A percentile compares a stretch with the other conserved stretches of the same genome.
These are phyloP conservation scores for Chironomus tepperi DNA, from an alignment of 1,140 invertebrate genomes.

Conservation along the genomic window DNA sequence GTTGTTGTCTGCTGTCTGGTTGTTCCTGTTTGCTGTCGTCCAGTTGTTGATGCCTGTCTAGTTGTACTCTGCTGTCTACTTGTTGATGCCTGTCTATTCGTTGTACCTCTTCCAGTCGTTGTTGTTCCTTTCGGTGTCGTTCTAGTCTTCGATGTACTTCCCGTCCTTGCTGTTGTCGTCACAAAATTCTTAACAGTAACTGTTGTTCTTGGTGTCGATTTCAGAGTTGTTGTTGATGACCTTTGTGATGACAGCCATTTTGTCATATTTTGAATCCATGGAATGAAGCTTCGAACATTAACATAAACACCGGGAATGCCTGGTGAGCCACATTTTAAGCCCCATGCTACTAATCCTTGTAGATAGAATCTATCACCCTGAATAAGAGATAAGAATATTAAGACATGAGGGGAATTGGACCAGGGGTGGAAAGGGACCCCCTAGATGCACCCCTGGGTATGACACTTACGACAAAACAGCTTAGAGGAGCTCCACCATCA, in stretches of 20 bases:
- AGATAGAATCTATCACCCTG: conserved; percentile 47
- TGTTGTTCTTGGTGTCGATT: neutral
- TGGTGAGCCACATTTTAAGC: conserved; percentile 55
- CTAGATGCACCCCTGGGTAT: too few species aligned
- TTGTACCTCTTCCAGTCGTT: too few species aligned
- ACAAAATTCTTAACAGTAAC: neutral
- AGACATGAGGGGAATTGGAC: too few species aligned
- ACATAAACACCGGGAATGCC: conserved; percentile 60
- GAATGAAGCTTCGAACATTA: conserved; percentile 49
- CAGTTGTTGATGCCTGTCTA: too few species aligned
- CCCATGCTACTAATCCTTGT: conserved; percentile 66
- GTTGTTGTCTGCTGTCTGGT: too few species aligned
- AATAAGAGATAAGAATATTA: too few species aligned
- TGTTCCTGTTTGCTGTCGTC: too few species aligned
- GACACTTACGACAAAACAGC: conserved; percentile 44
- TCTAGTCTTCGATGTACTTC: too few species aligned
- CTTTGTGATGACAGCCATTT: neutral
- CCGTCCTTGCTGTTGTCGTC: neutral
- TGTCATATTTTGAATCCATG: conserved; percentile 50
- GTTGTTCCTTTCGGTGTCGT: too few species aligned
- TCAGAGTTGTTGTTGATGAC: neutral
- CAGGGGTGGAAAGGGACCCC: too few species aligned
- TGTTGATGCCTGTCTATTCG: too few species aligned
- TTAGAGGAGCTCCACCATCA: conserved; percentile 65
- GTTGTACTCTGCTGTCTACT: too few species aligned